Evolutionary conservation across 1,140 invertebrate species (phyloP).

Genomic region (Microplitis mediator): DNA sequence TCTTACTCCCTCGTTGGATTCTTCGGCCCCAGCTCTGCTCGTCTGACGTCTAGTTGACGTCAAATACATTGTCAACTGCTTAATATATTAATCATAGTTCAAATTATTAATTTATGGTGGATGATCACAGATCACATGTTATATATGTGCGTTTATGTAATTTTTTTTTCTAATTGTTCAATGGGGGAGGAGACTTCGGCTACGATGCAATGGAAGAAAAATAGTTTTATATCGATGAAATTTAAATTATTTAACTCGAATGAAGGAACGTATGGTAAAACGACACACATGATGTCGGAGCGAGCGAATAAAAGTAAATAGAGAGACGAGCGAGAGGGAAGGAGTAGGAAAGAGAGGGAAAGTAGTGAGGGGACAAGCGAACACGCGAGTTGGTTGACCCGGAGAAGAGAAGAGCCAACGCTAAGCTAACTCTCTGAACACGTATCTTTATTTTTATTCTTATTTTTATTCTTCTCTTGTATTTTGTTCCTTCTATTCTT

Average conservation of each 20-base stretch:
- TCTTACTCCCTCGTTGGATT: too few species aligned
- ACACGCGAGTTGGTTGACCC: constrained; percentile 61
- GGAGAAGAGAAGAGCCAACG: constrained; percentile 25
- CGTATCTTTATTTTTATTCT: neutral
- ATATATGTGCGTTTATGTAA: too few species aligned
- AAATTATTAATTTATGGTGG: too few species aligned
- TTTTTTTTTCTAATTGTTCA: too few species aligned
- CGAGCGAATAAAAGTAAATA: neutral
- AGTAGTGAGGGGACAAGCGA: constrained; percentile 35
- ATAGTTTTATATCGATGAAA: constrained; percentile 35
- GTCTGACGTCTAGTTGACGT: too few species aligned
- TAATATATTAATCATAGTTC: too few species aligned
- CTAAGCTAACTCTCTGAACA: constrained; percentile 2
- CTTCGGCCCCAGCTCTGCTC: too few species aligned
- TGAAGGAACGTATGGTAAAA: neutral
- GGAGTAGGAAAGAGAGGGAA: constrained; percentile 27
- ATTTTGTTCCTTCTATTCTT: neutral
- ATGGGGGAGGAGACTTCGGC: too few species aligned
- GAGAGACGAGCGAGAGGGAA: constrained; percentile 3
- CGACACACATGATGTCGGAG: constrained; percentile 1
- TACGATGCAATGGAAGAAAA: constrained; percentile 29
- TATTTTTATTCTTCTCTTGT: neutral
- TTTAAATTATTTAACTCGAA: constrained; percentile 1
- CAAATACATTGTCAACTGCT: too few species aligned
- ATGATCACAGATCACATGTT: too few species aligned